A percentile compares a stretch with the other conserved stretches of the same genome.
phyloP scores from a whole-genome alignment of 37 sponge, comb jelly and placozoan genomes.

The Halichondria panicea region DNA sequence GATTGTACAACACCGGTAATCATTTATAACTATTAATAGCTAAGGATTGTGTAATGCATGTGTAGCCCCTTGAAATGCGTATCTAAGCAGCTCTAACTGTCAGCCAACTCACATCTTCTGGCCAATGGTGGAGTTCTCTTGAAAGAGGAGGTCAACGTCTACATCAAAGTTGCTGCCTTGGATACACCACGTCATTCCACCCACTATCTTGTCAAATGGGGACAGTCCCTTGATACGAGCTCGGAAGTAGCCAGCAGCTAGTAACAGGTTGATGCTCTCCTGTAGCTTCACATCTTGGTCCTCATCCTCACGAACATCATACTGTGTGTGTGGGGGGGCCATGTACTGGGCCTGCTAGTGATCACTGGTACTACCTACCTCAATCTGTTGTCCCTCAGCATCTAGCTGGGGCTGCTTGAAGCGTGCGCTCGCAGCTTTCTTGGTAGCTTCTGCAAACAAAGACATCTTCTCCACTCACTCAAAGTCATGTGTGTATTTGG shows the following conservation, averaged over 20 bases:
- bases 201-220: conserved; percentile 98
- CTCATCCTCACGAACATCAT: conserved; percentile 92
- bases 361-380: conserved; percentile 29
- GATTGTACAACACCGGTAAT: too few relatives aligned
- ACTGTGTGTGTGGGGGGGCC: conserved; percentile 40
- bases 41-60: too few relatives aligned
- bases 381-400: conserved; percentile 71
- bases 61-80: too few relatives aligned
- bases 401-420: conserved; percentile 74
- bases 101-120: conserved; percentile 88
- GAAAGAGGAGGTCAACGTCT: conserved; percentile 96
- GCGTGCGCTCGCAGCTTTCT: conserved; percentile 65
- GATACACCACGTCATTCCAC: conserved; percentile 99
- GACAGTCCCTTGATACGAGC: conserved; percentile 94
- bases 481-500: too few relatives aligned
- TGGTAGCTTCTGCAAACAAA: conserved; percentile 74
- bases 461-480: conserved; percentile 26
- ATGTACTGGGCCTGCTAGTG: background rate
- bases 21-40: too few relatives aligned
- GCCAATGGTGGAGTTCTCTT: conserved; percentile 98
- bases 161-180: conserved; percentile 91
- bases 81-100: background rate
- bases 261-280: conserved; percentile 86
- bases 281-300: conserved; percentile 90
- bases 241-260: conserved; percentile 98